Base-by-base conservation (phyloP, 2,888 invertebrate species). In the Lepidocyrtinus sp. region DNA sequence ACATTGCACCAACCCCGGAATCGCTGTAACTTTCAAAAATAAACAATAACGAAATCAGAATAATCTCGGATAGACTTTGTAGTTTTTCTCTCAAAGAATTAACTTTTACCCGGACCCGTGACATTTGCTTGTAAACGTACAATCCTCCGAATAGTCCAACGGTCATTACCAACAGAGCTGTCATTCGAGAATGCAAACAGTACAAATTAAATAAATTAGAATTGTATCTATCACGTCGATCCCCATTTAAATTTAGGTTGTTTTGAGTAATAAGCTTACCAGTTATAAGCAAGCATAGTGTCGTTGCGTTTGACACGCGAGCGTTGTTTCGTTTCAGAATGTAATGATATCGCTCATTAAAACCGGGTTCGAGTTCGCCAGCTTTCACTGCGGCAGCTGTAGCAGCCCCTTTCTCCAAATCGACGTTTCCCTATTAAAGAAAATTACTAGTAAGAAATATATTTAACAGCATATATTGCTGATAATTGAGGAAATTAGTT, bases 111-210 rank as follows among this genome's bases (percentile, higher is more conserved):
- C 87, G 92, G 63, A 90, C 90, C 75, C 91, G 91, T 15, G 92
- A 90, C 88, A 94, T 93, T 86, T 94, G 92, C 71, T 92, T 92
- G 89, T 95, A 96, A 71, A 96, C 90, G 87, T 94, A 92, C 74
- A 94, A 91, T 2, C 95, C 95, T 12, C 94, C 91, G 81, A 91
- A 89, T 50, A 91, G 89, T n/a, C 91, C 94, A 87, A 93, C 91
- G 81, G 94, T 91, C 87, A 94, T 91, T 22, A 95, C 92, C 76
- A 93, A 88, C 26, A 94, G 88, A 0, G 94, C 93, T 79, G 25
- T 17, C n/a, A n/a, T n/a, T n/a, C n/a, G n/a, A n/a, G n/a, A n/a
- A n/a, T n/a, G n/a, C n/a, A n/a, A n/a, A n/a, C n/a, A n/a, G n/a
- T n/a, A n/a, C n/a, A n/a, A n/a, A n/a, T n/a, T n/a, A n/a, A n/a